Evolutionary conservation across 2,113 vertebrate genomes (phyloP).

Genomic region (Thalassoma bifasciatum): DNA sequence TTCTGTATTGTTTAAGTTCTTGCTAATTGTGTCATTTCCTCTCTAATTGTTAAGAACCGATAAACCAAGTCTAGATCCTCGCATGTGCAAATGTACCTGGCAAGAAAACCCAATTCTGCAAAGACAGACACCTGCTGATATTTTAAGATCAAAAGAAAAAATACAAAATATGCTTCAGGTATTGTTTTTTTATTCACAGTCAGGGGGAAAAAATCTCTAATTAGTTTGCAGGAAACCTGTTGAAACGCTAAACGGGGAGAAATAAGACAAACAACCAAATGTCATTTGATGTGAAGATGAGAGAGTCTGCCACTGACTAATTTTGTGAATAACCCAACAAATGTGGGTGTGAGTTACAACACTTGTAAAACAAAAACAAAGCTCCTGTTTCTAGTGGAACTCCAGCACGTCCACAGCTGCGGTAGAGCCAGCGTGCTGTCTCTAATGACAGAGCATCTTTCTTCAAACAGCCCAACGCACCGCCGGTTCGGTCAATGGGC

Average conservation of each 20-base stretch:
- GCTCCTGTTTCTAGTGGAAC: background rate
- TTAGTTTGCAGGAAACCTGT: background rate
- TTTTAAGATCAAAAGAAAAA: background rate
- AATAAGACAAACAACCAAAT: background rate
- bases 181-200: background rate
- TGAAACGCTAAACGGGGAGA: background rate
- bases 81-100: too few relatives aligned
- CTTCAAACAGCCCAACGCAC: constrained; percentile 13
- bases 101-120: too few relatives aligned
- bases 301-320: background rate
- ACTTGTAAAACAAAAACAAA: background rate
- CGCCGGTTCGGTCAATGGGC: constrained; percentile 35
- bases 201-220: too few relatives aligned
- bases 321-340: too few relatives aligned
- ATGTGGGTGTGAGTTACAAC: too few relatives aligned
- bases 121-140: too few relatives aligned
- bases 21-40: too few relatives aligned
- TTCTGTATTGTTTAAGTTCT: too few relatives aligned
- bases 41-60: too few relatives aligned
- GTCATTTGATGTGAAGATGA: background rate
- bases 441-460: constrained; percentile 40
- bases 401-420: background rate
- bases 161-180: background rate
- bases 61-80: too few relatives aligned
- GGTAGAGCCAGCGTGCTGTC: background rate